Conservation (phyloP, 2,113 vertebrate species). For the Acrocephalus arundinaceus region DNA sequence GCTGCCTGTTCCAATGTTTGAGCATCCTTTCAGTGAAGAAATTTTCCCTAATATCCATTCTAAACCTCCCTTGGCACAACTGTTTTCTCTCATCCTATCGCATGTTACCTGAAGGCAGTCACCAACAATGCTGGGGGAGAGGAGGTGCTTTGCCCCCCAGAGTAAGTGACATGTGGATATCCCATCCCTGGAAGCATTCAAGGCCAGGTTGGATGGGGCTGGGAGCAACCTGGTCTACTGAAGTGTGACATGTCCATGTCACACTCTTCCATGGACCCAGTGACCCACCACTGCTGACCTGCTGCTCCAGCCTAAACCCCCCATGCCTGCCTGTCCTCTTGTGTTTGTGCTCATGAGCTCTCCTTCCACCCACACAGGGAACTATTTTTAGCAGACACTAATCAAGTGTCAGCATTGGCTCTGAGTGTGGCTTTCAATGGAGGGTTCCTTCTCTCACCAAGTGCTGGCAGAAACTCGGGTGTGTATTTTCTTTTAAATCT, state of each 20-base stretch:
- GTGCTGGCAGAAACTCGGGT: neutral
- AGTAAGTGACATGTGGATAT: neutral
- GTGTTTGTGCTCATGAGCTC: neutral
- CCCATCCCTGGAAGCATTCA: neutral
- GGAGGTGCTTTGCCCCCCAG: neutral
- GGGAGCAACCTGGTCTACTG: neutral
- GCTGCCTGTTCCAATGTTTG: neutral
- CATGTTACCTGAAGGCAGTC: neutral
- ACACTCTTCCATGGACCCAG: rapidly evolving
- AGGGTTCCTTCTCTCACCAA: neutral
- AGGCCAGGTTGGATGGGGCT: neutral
- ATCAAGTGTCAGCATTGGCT: conserved; percentile 10
- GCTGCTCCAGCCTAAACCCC: neutral
- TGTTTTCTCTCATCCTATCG: neutral
- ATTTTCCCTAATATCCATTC: neutral
- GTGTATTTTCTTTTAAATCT: conserved; percentile 3
- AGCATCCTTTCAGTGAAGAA: neutral
- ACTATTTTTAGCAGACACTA: conserved; percentile 46
- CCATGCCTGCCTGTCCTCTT: neutral
- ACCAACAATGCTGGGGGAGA: neutral
- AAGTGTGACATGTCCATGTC: neutral
- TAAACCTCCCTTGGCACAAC: neutral
- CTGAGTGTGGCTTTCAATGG: neutral
- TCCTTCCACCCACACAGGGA: conserved; percentile 37
- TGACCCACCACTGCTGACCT: neutral